Conservation (phyloP, 1,140 invertebrate genomes). For the Drosophila truncata region DNA sequence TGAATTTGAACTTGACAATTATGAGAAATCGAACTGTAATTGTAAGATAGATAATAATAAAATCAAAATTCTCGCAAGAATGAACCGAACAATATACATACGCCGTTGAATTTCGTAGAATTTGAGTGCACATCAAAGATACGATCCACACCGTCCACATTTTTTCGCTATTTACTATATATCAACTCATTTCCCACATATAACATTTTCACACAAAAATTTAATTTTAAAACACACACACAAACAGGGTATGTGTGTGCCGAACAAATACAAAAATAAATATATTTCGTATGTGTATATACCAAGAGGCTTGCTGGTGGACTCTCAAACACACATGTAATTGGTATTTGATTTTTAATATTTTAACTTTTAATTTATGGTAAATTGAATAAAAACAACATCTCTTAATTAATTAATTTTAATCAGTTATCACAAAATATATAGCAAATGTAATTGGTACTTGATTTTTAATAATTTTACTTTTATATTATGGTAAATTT, state of each 20-base stretch:
- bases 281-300: not conserved
- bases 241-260: slow-evolving; percentile 7
- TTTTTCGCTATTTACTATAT: slow-evolving; percentile 68
- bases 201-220: slow-evolving; percentile 29
- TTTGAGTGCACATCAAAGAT: slow-evolving; percentile 68
- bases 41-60: slow-evolving; percentile 48
- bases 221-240: slow-evolving; percentile 51
- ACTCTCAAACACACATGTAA: not conserved
- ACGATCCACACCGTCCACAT: slow-evolving; percentile 75
- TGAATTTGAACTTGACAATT: slow-evolving; percentile 14
- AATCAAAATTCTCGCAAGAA: slow-evolving; percentile 56
- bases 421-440: too few species aligned
- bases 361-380: not conserved
- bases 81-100: slow-evolving; percentile 48
- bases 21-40: slow-evolving; percentile 27
- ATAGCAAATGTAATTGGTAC: not conserved
- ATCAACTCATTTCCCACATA: slow-evolving; percentile 28
- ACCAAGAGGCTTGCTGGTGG: not conserved
- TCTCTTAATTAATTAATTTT: not conserved
- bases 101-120: slow-evolving; percentile 39
- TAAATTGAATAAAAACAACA: not conserved
- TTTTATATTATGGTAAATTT: not conserved
- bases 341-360: not conserved
- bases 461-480: not conserved
- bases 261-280: slow-evolving; percentile 27